Base-by-base conservation (phyloP, 2,797 vertebrate species). In the Acanthurus leucopareius region DNA sequence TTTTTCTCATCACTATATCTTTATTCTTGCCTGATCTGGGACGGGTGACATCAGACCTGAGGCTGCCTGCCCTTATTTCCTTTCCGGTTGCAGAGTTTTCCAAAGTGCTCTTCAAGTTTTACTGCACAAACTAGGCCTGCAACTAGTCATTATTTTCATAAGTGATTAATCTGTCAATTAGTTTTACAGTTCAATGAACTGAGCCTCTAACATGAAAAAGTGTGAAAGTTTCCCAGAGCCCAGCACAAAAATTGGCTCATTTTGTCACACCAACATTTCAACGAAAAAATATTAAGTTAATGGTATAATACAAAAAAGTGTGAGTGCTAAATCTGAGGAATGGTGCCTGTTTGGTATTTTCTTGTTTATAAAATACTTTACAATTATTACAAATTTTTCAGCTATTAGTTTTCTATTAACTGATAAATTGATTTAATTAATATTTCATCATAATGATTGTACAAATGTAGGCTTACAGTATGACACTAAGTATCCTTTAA, bases 1-100 rank as follows among this genome's bases (percentile, higher is more conserved):
- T 42, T 49, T 56, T 73, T 74, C 52, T 63, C 15, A 17, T 42
- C 40, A 44, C 66, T 40, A 57, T 65, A 10, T 68, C 69, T 48
- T 71, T 44, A 54, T 51, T 67, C 51, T 48, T 7, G 42, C 56
- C 42, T 53, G 40, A 65, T 49, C 3, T 32, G 4, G 25, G 54
- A 52, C 53, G 59, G 7, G 42, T 11, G 54, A 56, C 53, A 2
- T 51, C n/a, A 61, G 45, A 54, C 20, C 47, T 51, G 22, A 62
- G 44, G 59, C 57, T 22, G 64, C 16, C 57, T 22, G 64, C 16
- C n/a, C 16, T 45, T 19, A 14, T 35, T 20, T 32, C 42, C 17
- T 16, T 16, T 42, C 40, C 10, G 9, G 8, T 42, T 42, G 40
- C 40, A 42, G 40, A 42, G 40, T 48, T 15, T 15, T 15, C 17